phyloP scores from a whole-genome alignment of 2,797 vertebrate species.

The Neosalanx taihuensis region DNA sequence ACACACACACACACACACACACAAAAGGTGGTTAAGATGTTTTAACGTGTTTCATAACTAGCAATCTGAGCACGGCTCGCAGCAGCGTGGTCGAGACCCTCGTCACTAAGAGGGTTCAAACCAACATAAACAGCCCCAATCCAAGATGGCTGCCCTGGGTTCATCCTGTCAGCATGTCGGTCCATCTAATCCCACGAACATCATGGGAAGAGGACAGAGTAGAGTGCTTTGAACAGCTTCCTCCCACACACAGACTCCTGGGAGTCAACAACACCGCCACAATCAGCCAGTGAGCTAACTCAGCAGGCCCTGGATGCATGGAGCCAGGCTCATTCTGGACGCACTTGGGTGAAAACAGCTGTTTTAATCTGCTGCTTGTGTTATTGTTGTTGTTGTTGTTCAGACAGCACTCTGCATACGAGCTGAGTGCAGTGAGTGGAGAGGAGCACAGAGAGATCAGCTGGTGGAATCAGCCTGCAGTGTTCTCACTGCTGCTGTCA shows the following conservation, averaged over 20 bases:
- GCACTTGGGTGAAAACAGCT: constrained; percentile 54
- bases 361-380: constrained; percentile 56
- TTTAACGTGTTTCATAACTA: constrained; percentile 49
- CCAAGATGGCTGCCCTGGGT: not conserved
- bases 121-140: constrained; percentile 1
- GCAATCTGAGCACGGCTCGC: constrained; percentile 41
- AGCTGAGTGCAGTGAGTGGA: constrained; percentile 39
- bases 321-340: not conserved
- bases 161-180: constrained; percentile 1
- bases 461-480: constrained; percentile 20
- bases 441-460: constrained; percentile 51
- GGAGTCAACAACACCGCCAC: constrained; percentile 54
- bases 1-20: too few relatives aligned
- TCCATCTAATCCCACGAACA: constrained; percentile 9
- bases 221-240: constrained; percentile 57
- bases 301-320: constrained; percentile 51
- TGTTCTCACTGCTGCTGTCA: not conserved
- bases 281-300: constrained; percentile 66
- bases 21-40: constrained; percentile 39
- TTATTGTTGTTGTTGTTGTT: constrained; percentile 53
- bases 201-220: constrained; percentile 4
- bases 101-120: constrained; percentile 11
- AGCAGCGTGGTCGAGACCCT: constrained; percentile 30
- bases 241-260: constrained; percentile 50
- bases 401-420: constrained; percentile 53